phyloP scores from a whole-genome alignment of 2,888 invertebrate genomes.

The Eupeodes latifasciatus region DNA sequence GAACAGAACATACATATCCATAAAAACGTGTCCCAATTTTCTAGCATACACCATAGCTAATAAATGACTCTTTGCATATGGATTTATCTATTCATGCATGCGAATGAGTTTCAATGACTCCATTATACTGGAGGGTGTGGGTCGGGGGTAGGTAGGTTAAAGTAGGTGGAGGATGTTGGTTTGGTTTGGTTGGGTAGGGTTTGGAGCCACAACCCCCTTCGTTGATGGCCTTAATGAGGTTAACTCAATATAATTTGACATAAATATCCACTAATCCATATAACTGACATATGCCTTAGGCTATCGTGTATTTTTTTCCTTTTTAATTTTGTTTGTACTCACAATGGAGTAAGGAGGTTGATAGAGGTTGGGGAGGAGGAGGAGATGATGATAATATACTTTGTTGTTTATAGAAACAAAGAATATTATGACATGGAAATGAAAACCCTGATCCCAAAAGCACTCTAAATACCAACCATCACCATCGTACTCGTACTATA shows the following conservation, averaged over 20 bases:
- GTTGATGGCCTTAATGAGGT: constrained; percentile 65
- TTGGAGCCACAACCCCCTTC: not conserved
- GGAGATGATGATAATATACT: not conserved
- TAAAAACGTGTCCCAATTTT: constrained; percentile 59
- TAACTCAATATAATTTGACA: constrained; percentile 76
- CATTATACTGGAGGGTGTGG: constrained; percentile 9
- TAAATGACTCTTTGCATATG: constrained; percentile 52
- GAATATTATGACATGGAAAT: constrained; percentile 28
- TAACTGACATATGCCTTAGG: constrained; percentile 63
- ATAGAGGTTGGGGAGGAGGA: not conserved
- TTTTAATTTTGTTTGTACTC: constrained; percentile 26
- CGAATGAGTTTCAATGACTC: constrained; percentile 59
- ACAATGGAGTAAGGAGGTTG: not conserved
- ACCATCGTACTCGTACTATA: not conserved
- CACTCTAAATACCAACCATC: not conserved
- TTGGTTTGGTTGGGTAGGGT: too few species aligned
- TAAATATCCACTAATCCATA: constrained; percentile 75
- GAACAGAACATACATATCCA: not conserved
- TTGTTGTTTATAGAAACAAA: constrained; percentile 3
- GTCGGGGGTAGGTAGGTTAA: not conserved
- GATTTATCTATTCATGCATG: constrained; percentile 67
- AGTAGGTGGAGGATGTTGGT: not conserved
- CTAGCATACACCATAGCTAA: constrained; percentile 44
- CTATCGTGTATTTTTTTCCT: constrained; percentile 53
- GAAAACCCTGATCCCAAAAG: constrained; percentile 40